Conservation (phyloP, 2,888 invertebrate species). For the Volucella zonaria region DNA sequence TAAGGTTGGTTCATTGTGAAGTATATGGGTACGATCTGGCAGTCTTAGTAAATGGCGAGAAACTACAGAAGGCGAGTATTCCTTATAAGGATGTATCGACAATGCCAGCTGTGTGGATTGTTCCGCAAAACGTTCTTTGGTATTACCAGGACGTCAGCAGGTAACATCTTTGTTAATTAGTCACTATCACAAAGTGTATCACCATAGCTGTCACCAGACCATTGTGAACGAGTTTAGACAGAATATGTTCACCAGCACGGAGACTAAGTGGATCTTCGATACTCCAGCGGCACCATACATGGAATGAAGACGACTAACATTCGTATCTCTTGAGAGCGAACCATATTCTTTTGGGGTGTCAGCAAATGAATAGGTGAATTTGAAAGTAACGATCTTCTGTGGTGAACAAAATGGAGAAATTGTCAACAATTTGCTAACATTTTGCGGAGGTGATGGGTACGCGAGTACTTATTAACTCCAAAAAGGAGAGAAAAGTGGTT, state of each 20-base stretch:
- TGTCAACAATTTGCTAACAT: too few species aligned
- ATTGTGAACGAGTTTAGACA: slow-evolving; percentile 45
- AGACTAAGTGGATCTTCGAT: too few species aligned
- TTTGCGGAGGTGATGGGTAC: too few species aligned
- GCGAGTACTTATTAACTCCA: too few species aligned
- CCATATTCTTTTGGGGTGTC: too few species aligned
- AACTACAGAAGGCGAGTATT: not conserved
- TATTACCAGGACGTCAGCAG: slow-evolving; percentile 27
- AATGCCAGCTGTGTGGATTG: not conserved
- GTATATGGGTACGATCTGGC: not conserved
- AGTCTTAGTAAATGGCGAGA: not conserved
- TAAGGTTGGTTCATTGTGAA: not conserved
- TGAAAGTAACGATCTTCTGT: too few species aligned
- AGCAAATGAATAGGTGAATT: too few species aligned
- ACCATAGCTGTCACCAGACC: slow-evolving; percentile 51
- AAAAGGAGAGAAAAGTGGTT: too few species aligned
- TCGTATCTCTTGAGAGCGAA: not conserved
- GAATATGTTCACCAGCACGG: not conserved
- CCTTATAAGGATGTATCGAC: slow-evolving; percentile 10
- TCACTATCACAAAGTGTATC: slow-evolving; percentile 48
- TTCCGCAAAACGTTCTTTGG: not conserved
- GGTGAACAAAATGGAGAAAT: too few species aligned
- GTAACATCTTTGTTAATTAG: slow-evolving; percentile 30
- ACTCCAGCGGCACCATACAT: not conserved
- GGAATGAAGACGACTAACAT: slow-evolving; percentile 70